Percentiles rank a stretch among this genome's conserved stretches.
Evolutionary conservation across 2,113 vertebrate genomes (phyloP).

Genomic region (Artemisiospiza belli): DNA sequence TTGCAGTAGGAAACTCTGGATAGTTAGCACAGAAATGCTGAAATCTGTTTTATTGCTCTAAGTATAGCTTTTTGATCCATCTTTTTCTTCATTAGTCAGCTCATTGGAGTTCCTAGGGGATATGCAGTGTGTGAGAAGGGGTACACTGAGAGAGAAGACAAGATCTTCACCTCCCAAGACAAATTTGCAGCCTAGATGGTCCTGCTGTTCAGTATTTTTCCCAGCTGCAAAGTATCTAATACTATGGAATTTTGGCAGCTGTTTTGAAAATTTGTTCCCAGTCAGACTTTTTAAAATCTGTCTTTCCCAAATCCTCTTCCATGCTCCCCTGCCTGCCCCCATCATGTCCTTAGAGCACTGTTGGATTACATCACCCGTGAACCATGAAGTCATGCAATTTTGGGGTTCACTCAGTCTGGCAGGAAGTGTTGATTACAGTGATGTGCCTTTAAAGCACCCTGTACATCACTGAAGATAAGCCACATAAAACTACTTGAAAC

Average conservation of each 20-base stretch:
- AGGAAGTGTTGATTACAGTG: not conserved
- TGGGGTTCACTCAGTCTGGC: not conserved
- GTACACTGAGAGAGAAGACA: not conserved
- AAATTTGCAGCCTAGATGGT: not conserved
- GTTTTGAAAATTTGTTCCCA: not conserved
- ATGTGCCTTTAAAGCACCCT: not conserved
- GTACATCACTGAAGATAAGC: not conserved
- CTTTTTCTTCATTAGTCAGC: not conserved
- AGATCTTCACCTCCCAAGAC: not conserved
- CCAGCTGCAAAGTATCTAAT: not conserved
- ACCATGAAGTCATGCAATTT: not conserved
- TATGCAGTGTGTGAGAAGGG: not conserved
- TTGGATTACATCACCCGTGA: not conserved
- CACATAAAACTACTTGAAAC: fast-evolving
- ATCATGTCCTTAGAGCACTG: not conserved
- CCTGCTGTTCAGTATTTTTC: not conserved
- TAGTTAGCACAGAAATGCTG: not conserved
- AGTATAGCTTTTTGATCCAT: not conserved
- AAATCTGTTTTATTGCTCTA: not conserved
- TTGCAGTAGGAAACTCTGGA: not conserved
- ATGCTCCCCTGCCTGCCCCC: not conserved
- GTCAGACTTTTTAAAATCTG: not conserved
- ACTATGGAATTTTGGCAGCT: not conserved
- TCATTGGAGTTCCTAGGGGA: not conserved
- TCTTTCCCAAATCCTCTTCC: not conserved